phyloP scores from a whole-genome alignment of 2,113 vertebrate species.

The Protomyctophum bolini region DNA sequence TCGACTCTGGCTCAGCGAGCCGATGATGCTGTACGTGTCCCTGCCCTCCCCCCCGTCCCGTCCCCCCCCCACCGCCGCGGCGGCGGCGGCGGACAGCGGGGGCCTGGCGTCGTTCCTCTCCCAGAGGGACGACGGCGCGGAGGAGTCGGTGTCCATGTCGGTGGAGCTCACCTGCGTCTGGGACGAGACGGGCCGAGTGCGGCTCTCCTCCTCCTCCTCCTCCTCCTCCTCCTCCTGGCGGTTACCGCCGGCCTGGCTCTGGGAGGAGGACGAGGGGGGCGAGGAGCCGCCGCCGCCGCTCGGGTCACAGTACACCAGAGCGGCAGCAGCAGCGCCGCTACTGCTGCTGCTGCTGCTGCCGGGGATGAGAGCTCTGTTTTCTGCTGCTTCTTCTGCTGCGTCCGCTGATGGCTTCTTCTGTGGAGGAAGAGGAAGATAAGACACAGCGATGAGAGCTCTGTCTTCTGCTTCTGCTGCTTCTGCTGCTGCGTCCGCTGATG shows the following conservation, averaged over 20 bases:
- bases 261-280: constrained; percentile 30
- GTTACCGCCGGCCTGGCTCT: constrained; percentile 55
- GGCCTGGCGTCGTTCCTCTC: constrained; percentile 41
- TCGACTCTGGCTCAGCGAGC: constrained; percentile 64
- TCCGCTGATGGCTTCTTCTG: constrained; percentile 42
- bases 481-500: constrained; percentile 20
- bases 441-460: background rate
- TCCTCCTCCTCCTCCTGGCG: too few species aligned
- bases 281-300: constrained; percentile 1
- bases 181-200: constrained; percentile 48
- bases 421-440: background rate
- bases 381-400: constrained; percentile 22
- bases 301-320: constrained; percentile 42
- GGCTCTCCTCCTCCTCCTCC: too few species aligned
- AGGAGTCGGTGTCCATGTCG: constrained; percentile 67
- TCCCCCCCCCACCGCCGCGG: background rate
- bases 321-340: background rate
- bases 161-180: constrained; percentile 67
- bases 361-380: background rate
- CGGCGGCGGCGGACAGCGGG: constrained; percentile 21
- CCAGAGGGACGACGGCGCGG: constrained; percentile 59
- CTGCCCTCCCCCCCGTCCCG: background rate
- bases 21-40: constrained; percentile 73
- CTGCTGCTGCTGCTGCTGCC: too few species aligned
- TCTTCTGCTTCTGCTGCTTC: background rate